Evolutionary conservation across 1,140 invertebrate species (phyloP).

Genomic region (Papilio polyxenes): DNA sequence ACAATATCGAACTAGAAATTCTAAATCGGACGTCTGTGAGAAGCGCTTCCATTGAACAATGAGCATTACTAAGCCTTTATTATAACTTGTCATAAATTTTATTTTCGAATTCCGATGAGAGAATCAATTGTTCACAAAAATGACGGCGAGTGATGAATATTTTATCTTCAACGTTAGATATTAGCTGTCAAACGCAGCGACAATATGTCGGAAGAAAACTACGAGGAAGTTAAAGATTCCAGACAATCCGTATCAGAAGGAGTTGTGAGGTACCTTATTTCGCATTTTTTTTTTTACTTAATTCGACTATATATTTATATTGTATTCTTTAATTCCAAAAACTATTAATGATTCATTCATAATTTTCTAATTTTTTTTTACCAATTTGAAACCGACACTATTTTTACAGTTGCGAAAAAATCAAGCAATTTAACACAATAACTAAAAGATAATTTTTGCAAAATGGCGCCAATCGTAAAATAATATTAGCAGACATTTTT

Average conservation of each 20-base stretch:
- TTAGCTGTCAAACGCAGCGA: not conserved
- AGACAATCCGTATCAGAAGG: not conserved
- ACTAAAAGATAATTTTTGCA: too few species aligned
- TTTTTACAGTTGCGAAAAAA: too few species aligned
- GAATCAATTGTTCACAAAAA: conserved; percentile 23
- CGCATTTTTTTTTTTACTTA: too few species aligned
- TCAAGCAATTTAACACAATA: too few species aligned
- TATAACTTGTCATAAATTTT: conserved; percentile 7
- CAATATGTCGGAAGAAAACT: not conserved
- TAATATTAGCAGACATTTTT: too few species aligned
- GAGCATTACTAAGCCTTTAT: conserved; percentile 18
- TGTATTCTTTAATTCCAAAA: too few species aligned
- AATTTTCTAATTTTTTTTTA: too few species aligned
- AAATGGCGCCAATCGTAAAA: too few species aligned
- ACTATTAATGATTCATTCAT: too few species aligned
- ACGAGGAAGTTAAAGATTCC: not conserved
- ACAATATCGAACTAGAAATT: conserved; percentile 67
- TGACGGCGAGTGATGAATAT: conserved; percentile 13
- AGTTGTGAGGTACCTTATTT: not conserved
- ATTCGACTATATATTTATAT: too few species aligned
- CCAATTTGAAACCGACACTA: too few species aligned
- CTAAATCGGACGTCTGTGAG: conserved; percentile 56
- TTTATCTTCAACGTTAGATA: not conserved
- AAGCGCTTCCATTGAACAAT: conserved; percentile 45
- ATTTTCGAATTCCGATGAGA: conserved; percentile 22